Evolutionary conservation across 1,140 invertebrate genomes (phyloP), one percentile per base, ranked within the genome.

Genomic region (Helicorthomorpha holstii): DNA sequence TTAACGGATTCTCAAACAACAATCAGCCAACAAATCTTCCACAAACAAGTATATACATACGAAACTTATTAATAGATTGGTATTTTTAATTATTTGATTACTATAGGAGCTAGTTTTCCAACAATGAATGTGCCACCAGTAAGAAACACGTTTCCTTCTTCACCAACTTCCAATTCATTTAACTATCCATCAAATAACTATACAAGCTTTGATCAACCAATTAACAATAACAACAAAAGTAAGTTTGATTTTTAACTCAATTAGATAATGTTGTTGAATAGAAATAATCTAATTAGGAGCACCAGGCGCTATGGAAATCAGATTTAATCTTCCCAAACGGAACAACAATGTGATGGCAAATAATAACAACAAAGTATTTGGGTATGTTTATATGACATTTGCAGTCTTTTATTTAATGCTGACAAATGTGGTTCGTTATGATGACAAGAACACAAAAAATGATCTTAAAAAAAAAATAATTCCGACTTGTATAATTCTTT

Each of bases 271-370:
- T 7, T 16, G 7, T 34, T 34, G 16, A 34, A 34, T 34, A 7
- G 29, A 7, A 7, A 7, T 16, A 3, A 27, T 53, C n/a, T n/a
- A n/a, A n/a, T 7, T 48, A 55, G 54, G 56, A 55, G 52, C 54
- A 23, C 54, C 54, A 3, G 54, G 54, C 2, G 27, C 54, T 54
- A 53, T 41, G 7, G 54, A 42, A 21, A 55, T 55, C 19, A 53
- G 34, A 27, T 55, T 55, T 56, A 53, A 55, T 47, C 53, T 55
- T 14, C 53, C 54, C 3, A 55, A 55, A 26, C 51, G 44, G 22
- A 7, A n/a, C 10, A 24, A 26, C 41, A 16, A 46, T 7, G 7
- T 7, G 29, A 7, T n/a, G n/a, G n/a, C n/a, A n/a, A 34, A 16
- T 16, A 34, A 16, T 16, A 34, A 34, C 29, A 34, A 16, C 16